These are phyloP conservation scores for Lathamus discolor DNA, from an alignment of 2,113 vertebrate species.

Conservation along the genomic window DNA sequence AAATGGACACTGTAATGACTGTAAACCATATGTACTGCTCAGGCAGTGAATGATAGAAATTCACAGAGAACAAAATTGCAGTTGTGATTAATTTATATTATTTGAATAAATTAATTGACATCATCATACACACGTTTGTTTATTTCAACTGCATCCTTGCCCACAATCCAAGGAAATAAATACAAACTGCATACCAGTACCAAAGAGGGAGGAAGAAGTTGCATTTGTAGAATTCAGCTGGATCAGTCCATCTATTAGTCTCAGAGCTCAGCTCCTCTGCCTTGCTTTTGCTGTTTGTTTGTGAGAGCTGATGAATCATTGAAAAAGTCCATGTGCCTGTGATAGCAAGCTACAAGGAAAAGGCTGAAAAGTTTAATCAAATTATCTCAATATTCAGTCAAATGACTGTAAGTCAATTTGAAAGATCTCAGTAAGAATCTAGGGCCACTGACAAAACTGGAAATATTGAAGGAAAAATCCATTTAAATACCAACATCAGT, in stretches of 20 bases:
- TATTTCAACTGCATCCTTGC: background rate
- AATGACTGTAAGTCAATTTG: background rate
- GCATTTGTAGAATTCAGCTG: background rate
- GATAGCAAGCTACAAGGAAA: background rate
- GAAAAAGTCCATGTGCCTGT: background rate
- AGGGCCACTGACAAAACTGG: background rate
- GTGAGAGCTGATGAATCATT: background rate
- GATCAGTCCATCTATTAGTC: background rate
- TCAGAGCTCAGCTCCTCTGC: background rate
- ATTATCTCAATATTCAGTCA: background rate
- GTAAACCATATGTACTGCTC: background rate
- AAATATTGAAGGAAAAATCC: background rate
- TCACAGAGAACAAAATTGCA: background rate
- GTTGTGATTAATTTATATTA: background rate
- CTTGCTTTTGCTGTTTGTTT: background rate
- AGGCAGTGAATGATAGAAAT: background rate
- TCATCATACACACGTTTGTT: background rate
- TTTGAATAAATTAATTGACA: background rate
- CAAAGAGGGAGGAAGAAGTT: background rate
- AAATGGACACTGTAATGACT: background rate
- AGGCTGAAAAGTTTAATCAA: background rate
- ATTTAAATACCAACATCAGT: rapidly evolving
- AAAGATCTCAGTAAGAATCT: background rate
- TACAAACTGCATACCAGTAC: background rate
- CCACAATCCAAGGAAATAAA: background rate